Base-by-base conservation (phyloP, 92 coral and sea anemone genomes). In the Micromussa lordhowensis region DNA sequence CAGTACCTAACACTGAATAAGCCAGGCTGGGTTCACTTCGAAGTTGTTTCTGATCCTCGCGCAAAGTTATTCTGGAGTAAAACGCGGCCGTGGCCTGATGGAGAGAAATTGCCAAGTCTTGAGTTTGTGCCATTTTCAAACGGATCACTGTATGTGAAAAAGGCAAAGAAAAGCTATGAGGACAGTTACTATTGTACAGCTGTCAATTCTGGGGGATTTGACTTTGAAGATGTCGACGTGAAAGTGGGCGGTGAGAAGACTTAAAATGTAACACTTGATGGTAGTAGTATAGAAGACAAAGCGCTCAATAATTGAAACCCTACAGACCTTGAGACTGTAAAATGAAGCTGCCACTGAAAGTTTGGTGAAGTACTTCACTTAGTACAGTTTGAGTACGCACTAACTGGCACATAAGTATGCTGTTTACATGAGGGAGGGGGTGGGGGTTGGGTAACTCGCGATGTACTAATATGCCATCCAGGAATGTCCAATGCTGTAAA, bases 31-130 rank as follows among this genome's bases (percentile, higher is more conserved):
- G 83, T 95, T 21, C 90, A 91, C 57, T 95, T 95, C 55, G 57
- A 89, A 35, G 98, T 95, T 61, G 87, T 90, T 36, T 92, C 98
- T 4, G 98, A 95, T 79, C 98, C 98, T 22, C 91, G 88, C 34
- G 98, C 96, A 28, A 92, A 93, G 77, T 91, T 95, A 51, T 93
- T 91, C 85, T 95, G 98, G 98, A 91, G 91, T 38, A 91, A 85
- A 72, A 49, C 70, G 4, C 58, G 73, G 22, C 94, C 94, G 30
- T 95, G 98, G 98, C 98, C 98, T 16, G 36, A 48, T 49, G 96
- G 91, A 34, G 88, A 84, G 12, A 80, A 57, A 71, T 54, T 95
- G 31, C 80, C 92, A 22, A 76, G 90, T 75, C 91, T 93, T 15
- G 98, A 95, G 40, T 95, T 95, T 75, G 81, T 93, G 24, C 86